These are phyloP conservation scores for Cataglyphis hispanica DNA, from an alignment of 1,140 invertebrate species.

Conservation along the genomic window DNA sequence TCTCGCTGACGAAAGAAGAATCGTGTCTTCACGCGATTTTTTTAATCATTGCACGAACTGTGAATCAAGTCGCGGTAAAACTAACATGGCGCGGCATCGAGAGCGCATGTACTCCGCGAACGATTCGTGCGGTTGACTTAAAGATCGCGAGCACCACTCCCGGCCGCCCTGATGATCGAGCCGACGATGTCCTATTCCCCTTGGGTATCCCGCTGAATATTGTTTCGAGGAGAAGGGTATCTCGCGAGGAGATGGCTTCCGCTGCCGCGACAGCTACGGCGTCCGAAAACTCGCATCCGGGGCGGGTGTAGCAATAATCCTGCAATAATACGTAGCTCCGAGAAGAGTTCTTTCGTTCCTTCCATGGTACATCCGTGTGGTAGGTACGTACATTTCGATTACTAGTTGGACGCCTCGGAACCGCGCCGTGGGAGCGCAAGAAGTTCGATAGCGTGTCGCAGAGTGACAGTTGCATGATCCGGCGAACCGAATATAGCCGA, in stretches of 20 bases:
- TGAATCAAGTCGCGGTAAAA: background rate
- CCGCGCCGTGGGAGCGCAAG: slow-evolving; percentile 64
- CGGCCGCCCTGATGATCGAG: slow-evolving; percentile 24
- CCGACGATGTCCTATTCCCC: slow-evolving; percentile 45
- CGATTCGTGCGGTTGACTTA: slow-evolving; percentile 40
- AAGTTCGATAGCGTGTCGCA: slow-evolving; percentile 73
- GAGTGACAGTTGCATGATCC: slow-evolving; percentile 77
- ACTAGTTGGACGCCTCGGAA: slow-evolving; percentile 42
- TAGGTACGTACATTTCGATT: slow-evolving; percentile 10
- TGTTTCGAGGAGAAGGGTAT: slow-evolving; percentile 31
- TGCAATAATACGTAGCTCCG: slow-evolving; percentile 26
- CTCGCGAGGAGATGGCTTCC: background rate
- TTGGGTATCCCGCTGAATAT: slow-evolving; percentile 35
- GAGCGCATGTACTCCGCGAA: slow-evolving; percentile 53
- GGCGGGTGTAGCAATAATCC: background rate
- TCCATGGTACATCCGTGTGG: background rate
- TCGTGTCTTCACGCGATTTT: background rate
- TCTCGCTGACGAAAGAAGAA: background rate
- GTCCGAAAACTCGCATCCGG: background rate
- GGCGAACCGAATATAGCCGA: slow-evolving; percentile 78
- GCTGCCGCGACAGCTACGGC: slow-evolving; percentile 5
- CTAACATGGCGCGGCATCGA: slow-evolving; percentile 45
- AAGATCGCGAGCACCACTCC: slow-evolving; percentile 38
- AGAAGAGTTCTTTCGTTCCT: background rate
- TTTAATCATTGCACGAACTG: slow-evolving; percentile 7